These are phyloP conservation scores for Leucoma salicis DNA, from an alignment of 2,888 invertebrate genomes.

Conservation along the genomic window DNA sequence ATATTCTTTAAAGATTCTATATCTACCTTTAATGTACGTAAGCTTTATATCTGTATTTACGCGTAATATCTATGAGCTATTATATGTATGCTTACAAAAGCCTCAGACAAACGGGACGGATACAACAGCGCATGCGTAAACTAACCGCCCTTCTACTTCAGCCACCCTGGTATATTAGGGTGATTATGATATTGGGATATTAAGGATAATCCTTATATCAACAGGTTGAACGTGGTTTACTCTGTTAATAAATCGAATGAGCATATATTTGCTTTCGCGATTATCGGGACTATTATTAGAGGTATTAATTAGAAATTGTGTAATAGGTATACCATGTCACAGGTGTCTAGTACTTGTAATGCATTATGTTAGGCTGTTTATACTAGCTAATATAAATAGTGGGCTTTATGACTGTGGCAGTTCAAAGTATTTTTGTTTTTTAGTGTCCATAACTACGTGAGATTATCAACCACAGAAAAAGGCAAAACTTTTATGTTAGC, in stretches of 20 bases:
- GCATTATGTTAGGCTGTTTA: too few relatives aligned
- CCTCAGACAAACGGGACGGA: slow-evolving; percentile 31
- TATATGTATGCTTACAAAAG: slow-evolving; percentile 19
- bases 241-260: slow-evolving; percentile 11
- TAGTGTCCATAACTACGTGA: too few relatives aligned
- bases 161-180: slow-evolving; percentile 30
- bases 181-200: slow-evolving; percentile 10
- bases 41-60: slow-evolving; percentile 3
- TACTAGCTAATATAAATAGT: too few relatives aligned
- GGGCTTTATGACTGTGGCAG: too few relatives aligned
- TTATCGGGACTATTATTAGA: background rate
- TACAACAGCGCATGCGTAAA: slow-evolving; percentile 33
- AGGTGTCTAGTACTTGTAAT: too few relatives aligned
- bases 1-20: background rate
- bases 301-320: too few relatives aligned
- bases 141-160: slow-evolving; percentile 21
- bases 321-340: too few relatives aligned
- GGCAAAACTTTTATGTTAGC: too few relatives aligned
- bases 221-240: slow-evolving; percentile 36
- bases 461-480: too few relatives aligned
- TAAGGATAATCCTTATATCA: slow-evolving; percentile 25
- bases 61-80: slow-evolving; percentile 17
- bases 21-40: slow-evolving; percentile 5
- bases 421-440: too few relatives aligned
- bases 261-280: slow-evolving; percentile 1